Percentiles rank a stretch among this genome's conserved stretches.
Evolutionary conservation across 2,113 vertebrate species (phyloP).

Genomic region (Chaenocephalus aceratus): DNA sequence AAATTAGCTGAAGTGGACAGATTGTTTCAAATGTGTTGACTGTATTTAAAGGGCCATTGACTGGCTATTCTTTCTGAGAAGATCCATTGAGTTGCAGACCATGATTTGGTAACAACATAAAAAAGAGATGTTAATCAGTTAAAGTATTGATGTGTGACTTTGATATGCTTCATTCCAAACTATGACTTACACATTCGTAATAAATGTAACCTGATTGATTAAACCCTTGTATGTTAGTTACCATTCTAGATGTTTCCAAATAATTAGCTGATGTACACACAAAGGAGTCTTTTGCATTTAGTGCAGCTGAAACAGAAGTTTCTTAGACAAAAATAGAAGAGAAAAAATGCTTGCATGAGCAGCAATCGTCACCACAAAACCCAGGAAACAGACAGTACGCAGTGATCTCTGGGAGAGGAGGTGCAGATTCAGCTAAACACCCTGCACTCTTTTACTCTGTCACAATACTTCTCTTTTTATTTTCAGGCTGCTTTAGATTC

Average conservation of each 20-base stretch:
- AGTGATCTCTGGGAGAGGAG: slow-evolving; percentile 42
- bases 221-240: neutral
- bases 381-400: slow-evolving; percentile 64
- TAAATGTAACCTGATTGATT: neutral
- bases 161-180: neutral
- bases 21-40: neutral
- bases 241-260: neutral
- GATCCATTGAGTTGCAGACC: neutral
- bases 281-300: slow-evolving; percentile 5
- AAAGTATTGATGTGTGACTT: neutral
- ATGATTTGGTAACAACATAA: neutral
- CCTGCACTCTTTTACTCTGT: neutral
- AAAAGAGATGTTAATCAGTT: neutral
- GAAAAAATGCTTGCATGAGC: slow-evolving; percentile 66
- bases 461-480: neutral
- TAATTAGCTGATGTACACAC: neutral
- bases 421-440: slow-evolving; percentile 25
- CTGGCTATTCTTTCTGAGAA: neutral
- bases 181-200: neutral
- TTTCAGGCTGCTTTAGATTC: neutral
- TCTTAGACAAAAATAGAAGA: neutral
- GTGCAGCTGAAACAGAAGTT: slow-evolving; percentile 33
- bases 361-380: slow-evolving; percentile 53
- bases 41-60: neutral
- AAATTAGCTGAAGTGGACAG: neutral